phyloP scores from a whole-genome alignment of 2,797 vertebrate genomes.

The Sandelia bainsii region DNA sequence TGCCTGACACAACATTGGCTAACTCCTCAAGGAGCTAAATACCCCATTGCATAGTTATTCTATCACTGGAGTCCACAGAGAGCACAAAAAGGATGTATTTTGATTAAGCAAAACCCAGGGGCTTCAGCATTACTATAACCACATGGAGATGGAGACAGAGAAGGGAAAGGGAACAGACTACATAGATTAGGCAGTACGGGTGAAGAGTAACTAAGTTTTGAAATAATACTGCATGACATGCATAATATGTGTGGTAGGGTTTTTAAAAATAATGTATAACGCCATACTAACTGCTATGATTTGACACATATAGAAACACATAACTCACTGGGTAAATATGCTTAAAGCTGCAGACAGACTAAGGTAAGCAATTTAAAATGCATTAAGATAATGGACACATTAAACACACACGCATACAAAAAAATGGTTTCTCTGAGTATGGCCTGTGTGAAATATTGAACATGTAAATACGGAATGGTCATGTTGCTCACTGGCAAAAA shows the following conservation, averaged over 20 bases:
- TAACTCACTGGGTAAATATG: too few species aligned
- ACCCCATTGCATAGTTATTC: conserved; percentile 77
- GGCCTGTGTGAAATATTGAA: too few species aligned
- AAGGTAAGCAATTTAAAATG: too few species aligned
- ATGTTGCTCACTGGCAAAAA: too few species aligned
- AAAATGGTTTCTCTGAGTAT: too few species aligned
- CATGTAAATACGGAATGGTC: too few species aligned
- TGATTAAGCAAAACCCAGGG: conserved; percentile 77
- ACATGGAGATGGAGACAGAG: conserved; percentile 48
- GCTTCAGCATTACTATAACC: conserved; percentile 69
- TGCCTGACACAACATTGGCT: conserved; percentile 76
- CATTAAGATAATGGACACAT: too few species aligned
- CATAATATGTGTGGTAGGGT: background rate
- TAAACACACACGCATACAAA: too few species aligned
- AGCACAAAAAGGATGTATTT: conserved; percentile 78
- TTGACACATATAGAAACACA: too few species aligned
- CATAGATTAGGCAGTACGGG: conserved; percentile 11
- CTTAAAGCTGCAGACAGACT: too few species aligned
- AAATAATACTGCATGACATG: background rate
- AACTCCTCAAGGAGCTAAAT: conserved; percentile 81
- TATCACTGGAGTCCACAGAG: conserved; percentile 69
- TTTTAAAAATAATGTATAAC: conserved; percentile 1
- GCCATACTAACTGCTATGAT: background rate
- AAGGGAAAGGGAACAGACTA: conserved; percentile 3
- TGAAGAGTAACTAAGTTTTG: conserved; percentile 34